phyloP scores from a whole-genome alignment of 1,140 invertebrate genomes.

The Calephelis virginiensis region DNA sequence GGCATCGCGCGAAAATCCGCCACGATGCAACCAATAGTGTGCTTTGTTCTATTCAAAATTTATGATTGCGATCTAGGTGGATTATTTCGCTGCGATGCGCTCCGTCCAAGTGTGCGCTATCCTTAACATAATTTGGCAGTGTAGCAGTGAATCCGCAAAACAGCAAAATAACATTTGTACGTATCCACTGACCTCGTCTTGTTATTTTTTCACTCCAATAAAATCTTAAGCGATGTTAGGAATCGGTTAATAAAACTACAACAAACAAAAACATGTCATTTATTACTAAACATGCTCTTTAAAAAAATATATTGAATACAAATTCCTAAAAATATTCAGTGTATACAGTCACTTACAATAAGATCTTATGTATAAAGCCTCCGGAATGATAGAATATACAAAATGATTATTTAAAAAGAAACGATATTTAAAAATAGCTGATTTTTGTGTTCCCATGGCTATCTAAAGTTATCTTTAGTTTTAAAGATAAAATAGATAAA shows the following conservation, averaged over 20 bases:
- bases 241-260: constrained; percentile 68
- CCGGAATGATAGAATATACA: constrained; percentile 22
- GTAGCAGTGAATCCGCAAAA: too few species aligned
- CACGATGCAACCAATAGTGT: too few species aligned
- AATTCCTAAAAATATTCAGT: constrained; percentile 48
- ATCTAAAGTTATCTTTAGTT: constrained; percentile 37
- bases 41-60: too few species aligned
- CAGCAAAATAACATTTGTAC: too few species aligned
- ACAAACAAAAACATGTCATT: constrained; percentile 71
- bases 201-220: constrained; percentile 14
- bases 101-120: too few species aligned
- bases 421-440: background rate
- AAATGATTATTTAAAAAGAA: background rate
- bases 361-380: constrained; percentile 38
- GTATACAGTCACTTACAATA: constrained; percentile 46
- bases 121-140: too few species aligned
- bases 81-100: too few species aligned
- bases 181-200: too few species aligned
- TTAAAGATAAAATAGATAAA: constrained; percentile 41
- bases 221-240: constrained; percentile 50
- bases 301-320: constrained; percentile 64
- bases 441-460: background rate
- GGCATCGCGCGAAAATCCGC: too few species aligned
- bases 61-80: too few species aligned
- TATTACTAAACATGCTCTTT: constrained; percentile 67